phyloP scores from a whole-genome alignment of 2,888 invertebrate species.

The Drosophila siamana region DNA sequence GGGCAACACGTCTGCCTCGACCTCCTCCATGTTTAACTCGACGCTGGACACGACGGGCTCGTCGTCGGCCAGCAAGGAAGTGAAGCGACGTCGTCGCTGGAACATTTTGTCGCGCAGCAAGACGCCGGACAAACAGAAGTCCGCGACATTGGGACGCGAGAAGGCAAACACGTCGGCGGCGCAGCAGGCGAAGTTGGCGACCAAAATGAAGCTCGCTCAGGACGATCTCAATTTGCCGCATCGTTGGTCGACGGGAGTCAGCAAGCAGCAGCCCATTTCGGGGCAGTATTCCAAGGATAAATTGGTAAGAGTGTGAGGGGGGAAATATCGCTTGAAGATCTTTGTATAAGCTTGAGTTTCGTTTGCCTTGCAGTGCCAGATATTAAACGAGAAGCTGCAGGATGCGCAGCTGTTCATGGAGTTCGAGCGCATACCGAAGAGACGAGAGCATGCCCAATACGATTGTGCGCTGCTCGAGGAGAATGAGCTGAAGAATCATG shows the following conservation, averaged over 20 bases:
- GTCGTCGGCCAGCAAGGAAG: conserved; percentile 86
- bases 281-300: conserved; percentile 92
- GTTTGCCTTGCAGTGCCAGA: conserved; percentile 86
- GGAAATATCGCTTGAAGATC: background rate
- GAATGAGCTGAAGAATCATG: conserved; percentile 86
- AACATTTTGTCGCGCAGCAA: conserved; percentile 89
- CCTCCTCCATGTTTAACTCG: conserved; percentile 84
- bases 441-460: conserved; percentile 89
- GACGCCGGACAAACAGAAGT: conserved; percentile 87
- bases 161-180: conserved; percentile 80
- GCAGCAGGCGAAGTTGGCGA: conserved; percentile 79
- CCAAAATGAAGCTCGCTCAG: conserved; percentile 83
- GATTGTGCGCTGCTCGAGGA: conserved; percentile 91
- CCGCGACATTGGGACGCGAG: conserved; percentile 90
- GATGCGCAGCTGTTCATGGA: conserved; percentile 92
- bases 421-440: conserved; percentile 93
- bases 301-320: conserved; percentile 87
- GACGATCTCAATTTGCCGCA: conserved; percentile 87
- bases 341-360: background rate
- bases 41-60: conserved; percentile 81
- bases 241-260: conserved; percentile 90
- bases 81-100: conserved; percentile 89
- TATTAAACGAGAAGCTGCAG: conserved; percentile 89
- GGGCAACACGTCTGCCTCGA: conserved; percentile 69
- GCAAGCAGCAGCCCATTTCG: conserved; percentile 90